phyloP scores from a whole-genome alignment of 2,888 invertebrate genomes.

The Drosophila limbata region DNA sequence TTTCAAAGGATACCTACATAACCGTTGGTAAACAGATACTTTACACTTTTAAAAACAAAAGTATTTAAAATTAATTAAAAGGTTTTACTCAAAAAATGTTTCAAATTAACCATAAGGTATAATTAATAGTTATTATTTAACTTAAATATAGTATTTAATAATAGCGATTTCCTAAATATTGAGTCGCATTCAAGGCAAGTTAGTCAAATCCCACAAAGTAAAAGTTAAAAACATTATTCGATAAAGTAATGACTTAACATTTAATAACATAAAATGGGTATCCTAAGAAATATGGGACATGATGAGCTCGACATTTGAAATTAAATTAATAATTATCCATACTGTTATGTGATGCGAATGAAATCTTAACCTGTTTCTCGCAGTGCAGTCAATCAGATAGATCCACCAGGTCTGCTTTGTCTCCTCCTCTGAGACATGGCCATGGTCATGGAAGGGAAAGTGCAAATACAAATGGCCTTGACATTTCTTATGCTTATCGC shows the following conservation, averaged over 20 bases:
- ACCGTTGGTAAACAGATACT: not conserved
- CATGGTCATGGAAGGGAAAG: conserved; percentile 23
- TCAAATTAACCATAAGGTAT: not conserved
- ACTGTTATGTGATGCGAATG: not conserved
- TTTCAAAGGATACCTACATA: conserved; percentile 1
- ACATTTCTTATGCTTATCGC: conserved; percentile 80
- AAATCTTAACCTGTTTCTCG: conserved; percentile 2
- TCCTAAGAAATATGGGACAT: too few relatives aligned
- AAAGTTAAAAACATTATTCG: too few relatives aligned
- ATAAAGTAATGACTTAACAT: too few relatives aligned
- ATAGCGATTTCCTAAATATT: too few relatives aligned
- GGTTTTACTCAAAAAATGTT: not conserved
- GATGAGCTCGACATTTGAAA: too few relatives aligned
- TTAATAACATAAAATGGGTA: too few relatives aligned
- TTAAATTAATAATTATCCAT: not conserved
- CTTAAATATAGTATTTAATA: too few relatives aligned
- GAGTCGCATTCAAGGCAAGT: too few relatives aligned
- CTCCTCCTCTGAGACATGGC: conserved; percentile 10
- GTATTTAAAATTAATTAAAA: too few relatives aligned
- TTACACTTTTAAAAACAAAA: conserved; percentile 13
- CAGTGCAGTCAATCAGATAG: conserved; percentile 36
- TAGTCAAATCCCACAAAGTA: too few relatives aligned
- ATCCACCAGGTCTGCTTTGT: conserved; percentile 14
- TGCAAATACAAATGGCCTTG: conserved; percentile 72
- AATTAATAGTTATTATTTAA: too few relatives aligned